phyloP scores from a whole-genome alignment of 2,113 vertebrate genomes.

The Toxostoma redivivum region DNA sequence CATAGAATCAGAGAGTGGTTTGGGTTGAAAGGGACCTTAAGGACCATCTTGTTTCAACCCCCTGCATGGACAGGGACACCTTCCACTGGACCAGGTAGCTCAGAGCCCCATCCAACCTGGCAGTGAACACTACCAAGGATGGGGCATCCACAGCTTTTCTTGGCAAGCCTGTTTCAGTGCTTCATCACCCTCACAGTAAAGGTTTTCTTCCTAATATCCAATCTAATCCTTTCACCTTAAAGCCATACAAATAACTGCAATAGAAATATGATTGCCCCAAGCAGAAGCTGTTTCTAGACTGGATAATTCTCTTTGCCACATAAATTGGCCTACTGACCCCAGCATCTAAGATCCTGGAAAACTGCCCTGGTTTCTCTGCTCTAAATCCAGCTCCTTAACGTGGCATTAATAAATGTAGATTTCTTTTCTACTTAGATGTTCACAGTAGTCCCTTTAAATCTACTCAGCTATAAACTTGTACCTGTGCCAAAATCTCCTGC shows the following conservation, averaged over 20 bases:
- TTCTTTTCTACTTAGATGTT: not conserved
- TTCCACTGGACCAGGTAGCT: not conserved
- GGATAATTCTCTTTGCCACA: not conserved
- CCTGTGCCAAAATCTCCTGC: not conserved
- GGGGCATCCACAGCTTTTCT: not conserved
- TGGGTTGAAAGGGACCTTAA: not conserved
- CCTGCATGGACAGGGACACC: not conserved
- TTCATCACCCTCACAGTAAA: not conserved
- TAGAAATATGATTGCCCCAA: not conserved
- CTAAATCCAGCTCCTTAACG: not conserved
- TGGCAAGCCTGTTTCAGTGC: not conserved
- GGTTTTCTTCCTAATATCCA: no score
- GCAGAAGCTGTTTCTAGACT: not conserved
- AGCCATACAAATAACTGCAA: not conserved
- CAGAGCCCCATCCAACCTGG: not conserved
- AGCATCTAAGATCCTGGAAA: not conserved
- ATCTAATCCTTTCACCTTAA: not conserved
- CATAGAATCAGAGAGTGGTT: not conserved
- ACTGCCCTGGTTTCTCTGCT: not conserved
- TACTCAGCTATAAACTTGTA: not conserved
- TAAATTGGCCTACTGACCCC: not conserved
- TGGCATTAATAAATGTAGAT: not conserved
- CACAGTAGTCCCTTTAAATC: not conserved
- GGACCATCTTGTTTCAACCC: rapidly evolving
- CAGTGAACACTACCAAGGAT: not conserved